Evolutionary conservation across 1,140 invertebrate species (phyloP), one percentile per base, ranked within the genome.

Genomic region (Glossosoma conforme): DNA sequence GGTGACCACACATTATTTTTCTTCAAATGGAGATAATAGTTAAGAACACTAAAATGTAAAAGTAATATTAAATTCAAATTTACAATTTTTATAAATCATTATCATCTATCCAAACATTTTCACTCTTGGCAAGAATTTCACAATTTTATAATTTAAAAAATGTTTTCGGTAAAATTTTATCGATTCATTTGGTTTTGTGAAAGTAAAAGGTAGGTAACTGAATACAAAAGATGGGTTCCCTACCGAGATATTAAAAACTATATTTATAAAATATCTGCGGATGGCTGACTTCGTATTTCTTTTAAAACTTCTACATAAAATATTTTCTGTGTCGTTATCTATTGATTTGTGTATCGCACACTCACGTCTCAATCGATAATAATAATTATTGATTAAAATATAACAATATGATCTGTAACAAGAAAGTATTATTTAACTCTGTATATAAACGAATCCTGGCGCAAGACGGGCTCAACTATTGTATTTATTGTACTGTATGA

Each of bases 401-500:
- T 58, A 57, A 57, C 44, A 57, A 52, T 38, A 38, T 35, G 21
- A 52, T 53, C 28, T 42, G 22, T 53, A 58, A 58, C 55, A 53
- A 53, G 45, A 38, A 48, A 11, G 41, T 52, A 52, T 18, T 51
- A 41, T 11, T 25, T 51, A 24, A 25, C 43, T 57, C 56, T 58
- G 56, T 58, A 54, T 54, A 52, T 53, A 47, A 58, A 58, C 35
- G 43, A 54, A 58, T 43, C 56, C 56, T 52, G 56, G 52, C 52
- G 52, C 48, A 51, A 50, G 25, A 25, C 38, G 32, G 46, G 13
- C 25, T 54, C 18, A 44, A 48, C 56, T 58, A 58, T 52, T 58
- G 56, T 58, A 58, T 37, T 58, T 58, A 58, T 58, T 58, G 51
- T 54, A 48, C 24, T 51, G 56, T 58, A 52, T 58, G 56, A 54